These are phyloP conservation scores for Rhinoderma darwinii DNA, from an alignment of 2,113 vertebrate species.

Conservation along the genomic window DNA sequence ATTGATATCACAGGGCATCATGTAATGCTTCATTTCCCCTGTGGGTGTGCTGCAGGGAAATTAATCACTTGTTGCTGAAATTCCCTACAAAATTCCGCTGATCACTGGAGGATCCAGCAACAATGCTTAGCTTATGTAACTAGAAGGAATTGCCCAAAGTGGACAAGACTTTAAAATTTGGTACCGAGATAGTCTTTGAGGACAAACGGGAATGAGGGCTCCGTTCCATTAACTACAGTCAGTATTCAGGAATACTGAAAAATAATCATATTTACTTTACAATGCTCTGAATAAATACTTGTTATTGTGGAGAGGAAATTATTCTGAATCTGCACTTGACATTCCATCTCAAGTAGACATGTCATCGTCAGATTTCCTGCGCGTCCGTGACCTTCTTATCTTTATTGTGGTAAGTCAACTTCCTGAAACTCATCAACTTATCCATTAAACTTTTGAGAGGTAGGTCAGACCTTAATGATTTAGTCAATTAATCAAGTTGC, in stretches of 20 bases:
- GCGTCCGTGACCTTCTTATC: conserved; percentile 48
- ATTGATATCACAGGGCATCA: neutral
- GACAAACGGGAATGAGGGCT: neutral
- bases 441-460: conserved; percentile 66
- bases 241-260: neutral
- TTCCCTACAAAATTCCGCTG: neutral
- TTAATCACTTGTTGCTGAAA: neutral
- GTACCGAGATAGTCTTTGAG: neutral
- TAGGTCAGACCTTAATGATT: conserved; percentile 66
- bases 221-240: neutral
- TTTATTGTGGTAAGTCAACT: conserved; percentile 59
- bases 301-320: conserved; percentile 24
- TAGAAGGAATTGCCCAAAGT: neutral
- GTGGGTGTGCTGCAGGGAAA: neutral
- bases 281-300: conserved; percentile 20
- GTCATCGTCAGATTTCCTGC: conserved; percentile 58
- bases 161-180: neutral
- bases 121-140: too few species aligned
- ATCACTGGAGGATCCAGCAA: too few species aligned
- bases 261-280: conserved; percentile 17
- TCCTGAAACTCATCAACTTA: conserved; percentile 65
- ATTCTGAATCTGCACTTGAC: conserved; percentile 50
- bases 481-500: conserved; percentile 69
- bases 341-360: conserved; percentile 40
- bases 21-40: neutral